Percentiles rank a stretch among this genome's conserved stretches.
phyloP scores from a whole-genome alignment of 2,113 vertebrate genomes.

The Typhlomys cinereus region DNA sequence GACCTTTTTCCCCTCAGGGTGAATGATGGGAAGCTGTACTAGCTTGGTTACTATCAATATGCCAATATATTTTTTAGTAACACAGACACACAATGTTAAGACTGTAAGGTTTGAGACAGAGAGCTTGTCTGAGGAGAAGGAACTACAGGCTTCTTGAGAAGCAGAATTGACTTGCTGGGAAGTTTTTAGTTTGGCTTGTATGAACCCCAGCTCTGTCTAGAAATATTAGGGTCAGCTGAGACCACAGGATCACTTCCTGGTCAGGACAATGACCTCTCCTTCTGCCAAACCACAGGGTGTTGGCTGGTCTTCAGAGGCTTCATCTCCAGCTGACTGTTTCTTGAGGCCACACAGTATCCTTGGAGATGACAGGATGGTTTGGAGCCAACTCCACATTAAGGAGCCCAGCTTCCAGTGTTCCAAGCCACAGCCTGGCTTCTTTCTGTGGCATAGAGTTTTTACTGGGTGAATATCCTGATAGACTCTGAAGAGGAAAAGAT shows the following conservation, averaged over 20 bases:
- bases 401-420: conserved; percentile 47
- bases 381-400: conserved; percentile 51
- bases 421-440: conserved; percentile 37
- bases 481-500: not conserved
- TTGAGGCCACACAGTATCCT: conserved; percentile 50
- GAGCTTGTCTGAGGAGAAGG: not conserved
- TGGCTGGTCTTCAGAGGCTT: conserved; percentile 68
- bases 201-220: conserved; percentile 44
- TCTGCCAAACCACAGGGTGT: conserved; percentile 71
- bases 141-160: conserved; percentile 13
- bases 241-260: conserved; percentile 75
- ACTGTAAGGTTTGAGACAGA: not conserved
- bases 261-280: conserved; percentile 66
- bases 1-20: not conserved
- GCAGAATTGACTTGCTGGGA: conserved; percentile 37
- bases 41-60: not conserved
- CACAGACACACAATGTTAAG: not conserved
- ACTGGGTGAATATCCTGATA: not conserved
- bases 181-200: conserved; percentile 29
- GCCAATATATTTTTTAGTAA: conserved; percentile 38
- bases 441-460: not conserved
- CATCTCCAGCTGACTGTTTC: conserved; percentile 57
- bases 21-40: conserved; percentile 3
- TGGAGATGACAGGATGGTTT: conserved; percentile 59
- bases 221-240: conserved; percentile 52